These are phyloP conservation scores for Netelia inedita DNA, from an alignment of 2,888 invertebrate species.

Conservation along the genomic window DNA sequence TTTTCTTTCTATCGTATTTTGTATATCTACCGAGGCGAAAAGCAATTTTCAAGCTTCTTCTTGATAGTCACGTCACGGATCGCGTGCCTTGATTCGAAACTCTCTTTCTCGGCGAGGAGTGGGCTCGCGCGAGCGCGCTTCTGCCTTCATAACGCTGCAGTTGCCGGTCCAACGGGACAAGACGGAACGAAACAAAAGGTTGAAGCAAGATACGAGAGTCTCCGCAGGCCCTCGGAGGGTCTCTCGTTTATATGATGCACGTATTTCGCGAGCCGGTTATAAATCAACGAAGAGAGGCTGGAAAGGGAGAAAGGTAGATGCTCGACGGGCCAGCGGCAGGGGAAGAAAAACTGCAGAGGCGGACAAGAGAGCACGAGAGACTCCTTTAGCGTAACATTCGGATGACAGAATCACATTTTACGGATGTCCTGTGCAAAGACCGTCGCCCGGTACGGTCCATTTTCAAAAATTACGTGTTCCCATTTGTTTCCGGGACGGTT, in stretches of 20 bases:
- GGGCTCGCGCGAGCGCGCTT: slow-evolving; percentile 19
- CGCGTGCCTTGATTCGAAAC: slow-evolving; percentile 69
- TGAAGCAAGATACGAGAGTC: slow-evolving; percentile 46
- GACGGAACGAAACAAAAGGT: slow-evolving; percentile 73
- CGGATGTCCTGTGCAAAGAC: not conserved
- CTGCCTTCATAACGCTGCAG: slow-evolving; percentile 58
- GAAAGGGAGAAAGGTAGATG: slow-evolving; percentile 52
- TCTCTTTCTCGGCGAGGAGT: slow-evolving; percentile 40
- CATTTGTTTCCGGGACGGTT: too few relatives aligned
- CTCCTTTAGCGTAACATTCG: slow-evolving; percentile 1
- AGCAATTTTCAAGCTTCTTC: slow-evolving; percentile 74
- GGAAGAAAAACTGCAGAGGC: slow-evolving; percentile 23
- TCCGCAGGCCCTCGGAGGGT: slow-evolving; percentile 35
- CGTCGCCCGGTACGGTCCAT: too few relatives aligned
- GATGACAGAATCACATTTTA: slow-evolving; percentile 30
- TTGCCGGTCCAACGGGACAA: slow-evolving; percentile 58
- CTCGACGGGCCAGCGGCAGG: slow-evolving; percentile 1
- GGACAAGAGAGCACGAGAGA: slow-evolving; percentile 1
- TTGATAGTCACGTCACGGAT: slow-evolving; percentile 75
- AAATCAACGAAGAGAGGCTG: slow-evolving; percentile 62
- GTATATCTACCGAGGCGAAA: slow-evolving; percentile 61
- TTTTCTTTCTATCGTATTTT: slow-evolving; percentile 28
- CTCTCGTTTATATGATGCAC: slow-evolving; percentile 64
- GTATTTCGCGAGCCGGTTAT: slow-evolving; percentile 64
- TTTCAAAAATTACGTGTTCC: too few relatives aligned